Evolutionary conservation across 2,888 invertebrate genomes (phyloP), one percentile per base, ranked within the genome.

Genomic region (Adelognathus sp.): DNA sequence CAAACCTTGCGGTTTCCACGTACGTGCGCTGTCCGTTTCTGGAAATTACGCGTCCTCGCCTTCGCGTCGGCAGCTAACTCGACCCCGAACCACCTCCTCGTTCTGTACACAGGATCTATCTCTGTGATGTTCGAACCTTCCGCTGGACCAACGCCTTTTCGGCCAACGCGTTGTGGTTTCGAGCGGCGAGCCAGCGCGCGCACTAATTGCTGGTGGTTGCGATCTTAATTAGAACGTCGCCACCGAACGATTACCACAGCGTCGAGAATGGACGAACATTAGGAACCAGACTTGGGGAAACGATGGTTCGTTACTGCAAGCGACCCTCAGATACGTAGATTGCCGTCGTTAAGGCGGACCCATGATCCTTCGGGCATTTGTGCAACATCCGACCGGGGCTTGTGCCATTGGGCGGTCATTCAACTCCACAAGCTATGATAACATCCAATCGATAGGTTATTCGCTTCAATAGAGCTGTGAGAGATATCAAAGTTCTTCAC

Each of bases 151-250:
- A 11, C 33, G 61, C 58, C 31, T 69, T 77, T 50, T 31, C 60
- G 18, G 44, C 61, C 61, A 56, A 11, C 24, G 24, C 36, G n/a
- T 11, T 27, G 29, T 33, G 39, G 16, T 44, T 41, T 16, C 33
- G 18, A 33, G 50, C 52, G n/a, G 21, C 2, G 44, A 60, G 44
- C 18, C 44, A 46, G 9, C 4, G 36, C 16, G 67, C 21, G 27
- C 46, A 50, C 70, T 78, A 70, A 78, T 78, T 74, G 74, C 78
- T 70, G 52, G 64, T 36, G 74, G 70, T 70, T 70, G 60, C 78
- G 74, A 64, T 74, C 64, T 72, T 70, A 78, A 74, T 78, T 78
- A 66, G 74, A 73, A 31, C 63, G 41, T 73, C 27, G 69, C 69
- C 67, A 50, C 46, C 54, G 58, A 69, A 64, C 58, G 69, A 74